Evolutionary conservation across 2,888 invertebrate genomes (phyloP).

Genomic region (Scaeva pyrastri): DNA sequence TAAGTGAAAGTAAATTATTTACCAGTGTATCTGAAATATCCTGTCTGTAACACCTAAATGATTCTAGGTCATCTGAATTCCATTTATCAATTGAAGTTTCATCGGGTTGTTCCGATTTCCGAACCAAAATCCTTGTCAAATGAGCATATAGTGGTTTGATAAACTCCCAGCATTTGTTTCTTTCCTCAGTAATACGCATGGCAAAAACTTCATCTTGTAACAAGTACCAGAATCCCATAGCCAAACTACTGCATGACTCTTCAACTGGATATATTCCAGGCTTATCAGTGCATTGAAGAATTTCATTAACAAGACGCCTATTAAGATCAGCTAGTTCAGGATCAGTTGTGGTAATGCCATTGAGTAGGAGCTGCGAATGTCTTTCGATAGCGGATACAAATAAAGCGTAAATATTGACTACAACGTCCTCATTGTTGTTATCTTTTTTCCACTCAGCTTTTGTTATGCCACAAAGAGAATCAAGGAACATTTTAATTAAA

Average conservation of each 20-base stretch:
- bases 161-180: slow-evolving; percentile 83
- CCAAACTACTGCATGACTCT: slow-evolving; percentile 93
- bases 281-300: slow-evolving; percentile 91
- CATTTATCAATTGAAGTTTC: slow-evolving; percentile 86
- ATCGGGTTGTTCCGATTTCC: slow-evolving; percentile 91
- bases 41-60: slow-evolving; percentile 93
- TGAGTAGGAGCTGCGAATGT: slow-evolving; percentile 86
- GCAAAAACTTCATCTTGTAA: slow-evolving; percentile 86
- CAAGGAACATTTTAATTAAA: slow-evolving; percentile 86
- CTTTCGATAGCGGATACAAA: slow-evolving; percentile 89
- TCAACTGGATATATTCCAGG: slow-evolving; percentile 94
- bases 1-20: slow-evolving; percentile 65
- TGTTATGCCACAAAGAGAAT: slow-evolving; percentile 85
- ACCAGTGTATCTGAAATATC: slow-evolving; percentile 94
- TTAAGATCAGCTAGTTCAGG: slow-evolving; percentile 85
- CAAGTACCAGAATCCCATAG: slow-evolving; percentile 96
- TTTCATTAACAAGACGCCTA: slow-evolving; percentile 87
- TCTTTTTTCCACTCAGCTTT: slow-evolving; percentile 85
- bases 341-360: slow-evolving; percentile 81
- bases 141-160: slow-evolving; percentile 92
- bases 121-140: slow-evolving; percentile 90
- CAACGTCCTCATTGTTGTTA: slow-evolving; percentile 86
- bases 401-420: slow-evolving; percentile 88
- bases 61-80: slow-evolving; percentile 92
- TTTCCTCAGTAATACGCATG: slow-evolving; percentile 80